Evolutionary conservation across 1,140 invertebrate genomes (phyloP).

Genomic region (Dinoponera quadriceps): DNA sequence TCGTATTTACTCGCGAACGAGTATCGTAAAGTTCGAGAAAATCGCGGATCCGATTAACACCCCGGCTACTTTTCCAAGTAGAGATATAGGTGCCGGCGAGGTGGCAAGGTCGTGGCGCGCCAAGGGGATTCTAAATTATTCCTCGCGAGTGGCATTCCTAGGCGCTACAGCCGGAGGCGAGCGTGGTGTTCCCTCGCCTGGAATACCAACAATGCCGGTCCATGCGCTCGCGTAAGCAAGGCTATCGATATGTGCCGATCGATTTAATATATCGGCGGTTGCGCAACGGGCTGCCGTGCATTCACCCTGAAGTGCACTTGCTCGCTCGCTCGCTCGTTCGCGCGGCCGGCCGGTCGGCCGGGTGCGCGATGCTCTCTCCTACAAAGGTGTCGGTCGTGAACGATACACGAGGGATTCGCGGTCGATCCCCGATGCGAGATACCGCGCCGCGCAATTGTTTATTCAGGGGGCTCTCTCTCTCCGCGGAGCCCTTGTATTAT

Average conservation of each 20-base stretch:
- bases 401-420: constrained; percentile 25
- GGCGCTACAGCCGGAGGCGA: constrained; percentile 36
- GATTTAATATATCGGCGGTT: constrained; percentile 69
- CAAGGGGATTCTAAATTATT: constrained; percentile 46
- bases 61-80: not conserved
- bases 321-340: not conserved
- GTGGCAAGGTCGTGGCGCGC: constrained; percentile 55
- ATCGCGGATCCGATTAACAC: constrained; percentile 15
- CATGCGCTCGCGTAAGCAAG: constrained; percentile 20
- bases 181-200: not conserved
- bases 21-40: not conserved
- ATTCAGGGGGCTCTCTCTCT: constrained; percentile 48
- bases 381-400: constrained; percentile 42
- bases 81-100: constrained; percentile 18
- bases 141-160: constrained; percentile 40
- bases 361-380: too few relatives aligned
- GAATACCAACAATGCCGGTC: constrained; percentile 63
- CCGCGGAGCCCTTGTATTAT: constrained; percentile 30
- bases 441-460: constrained; percentile 47
- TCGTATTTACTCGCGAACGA: not conserved
- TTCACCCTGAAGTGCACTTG: constrained; percentile 66
- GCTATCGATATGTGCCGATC: constrained; percentile 65
- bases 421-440: constrained; percentile 36
- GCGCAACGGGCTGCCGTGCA: constrained; percentile 64
- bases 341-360: too few relatives aligned